Conservation (phyloP, 2,888 invertebrate genomes). For the Harmothoe impar region DNA sequence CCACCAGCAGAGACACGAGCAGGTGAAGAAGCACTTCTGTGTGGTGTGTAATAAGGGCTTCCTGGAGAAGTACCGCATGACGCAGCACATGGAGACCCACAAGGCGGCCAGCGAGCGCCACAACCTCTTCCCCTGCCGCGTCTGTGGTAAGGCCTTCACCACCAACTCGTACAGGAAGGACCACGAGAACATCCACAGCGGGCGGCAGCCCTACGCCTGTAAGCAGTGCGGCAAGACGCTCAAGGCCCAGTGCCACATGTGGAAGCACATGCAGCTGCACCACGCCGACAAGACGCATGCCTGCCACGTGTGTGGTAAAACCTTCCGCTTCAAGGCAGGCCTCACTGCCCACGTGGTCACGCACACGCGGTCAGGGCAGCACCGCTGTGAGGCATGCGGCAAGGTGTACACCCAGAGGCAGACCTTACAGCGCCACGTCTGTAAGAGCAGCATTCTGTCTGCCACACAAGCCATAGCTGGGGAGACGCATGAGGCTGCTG, state of each 20-base stretch:
- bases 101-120: not conserved
- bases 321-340: conserved; percentile 7
- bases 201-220: not conserved
- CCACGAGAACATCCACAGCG: conserved; percentile 40
- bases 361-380: not conserved
- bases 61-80: conserved; percentile 32
- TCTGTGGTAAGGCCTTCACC: not conserved
- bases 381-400: not conserved
- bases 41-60: not conserved
- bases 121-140: not conserved
- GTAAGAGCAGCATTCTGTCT: not conserved
- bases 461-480: not conserved
- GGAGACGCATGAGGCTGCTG: not conserved
- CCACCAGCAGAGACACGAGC: not conserved
- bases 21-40: conserved; percentile 23
- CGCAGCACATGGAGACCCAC: not conserved
- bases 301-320: not conserved
- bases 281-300: not conserved
- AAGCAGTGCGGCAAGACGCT: conserved; percentile 7
- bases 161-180: not conserved
- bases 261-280: conserved; percentile 40
- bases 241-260: conserved; percentile 4
- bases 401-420: conserved; percentile 38
- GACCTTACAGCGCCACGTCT: not conserved
- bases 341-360: not conserved